Percentiles rank a stretch among this genome's conserved stretches.
These are phyloP conservation scores for Clarias macrocephalus DNA, from an alignment of 2,113 vertebrate genomes.

Conservation along the genomic window DNA sequence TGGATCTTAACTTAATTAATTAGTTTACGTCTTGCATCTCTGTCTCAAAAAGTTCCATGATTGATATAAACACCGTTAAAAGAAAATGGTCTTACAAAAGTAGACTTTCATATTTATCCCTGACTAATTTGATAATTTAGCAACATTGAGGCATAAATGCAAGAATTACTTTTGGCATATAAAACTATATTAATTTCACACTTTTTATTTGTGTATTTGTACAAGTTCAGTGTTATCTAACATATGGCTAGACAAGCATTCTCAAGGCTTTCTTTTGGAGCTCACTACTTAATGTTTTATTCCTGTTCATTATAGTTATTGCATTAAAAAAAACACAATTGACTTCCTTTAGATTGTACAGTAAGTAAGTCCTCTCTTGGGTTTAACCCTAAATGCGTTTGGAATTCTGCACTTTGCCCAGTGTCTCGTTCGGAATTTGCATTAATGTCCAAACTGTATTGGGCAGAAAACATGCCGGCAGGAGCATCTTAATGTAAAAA, in stretches of 20 bases:
- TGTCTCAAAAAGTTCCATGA: background rate
- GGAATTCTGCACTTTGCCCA: slow-evolving; percentile 20
- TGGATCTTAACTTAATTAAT: background rate
- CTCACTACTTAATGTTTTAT: slow-evolving; percentile 7
- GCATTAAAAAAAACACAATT: slow-evolving; percentile 33
- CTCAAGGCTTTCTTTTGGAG: background rate
- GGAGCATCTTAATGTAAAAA: slow-evolving; percentile 44
- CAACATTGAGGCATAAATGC: background rate
- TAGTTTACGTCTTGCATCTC: background rate
- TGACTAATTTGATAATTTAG: background rate
- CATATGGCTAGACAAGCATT: background rate
- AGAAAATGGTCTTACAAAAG: background rate
- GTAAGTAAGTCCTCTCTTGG: slow-evolving; percentile 30
- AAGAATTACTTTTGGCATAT: background rate
- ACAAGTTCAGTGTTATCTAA: background rate
- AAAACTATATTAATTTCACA: background rate
- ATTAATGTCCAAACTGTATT: slow-evolving; percentile 20
- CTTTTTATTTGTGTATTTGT: background rate
- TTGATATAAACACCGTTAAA: background rate
- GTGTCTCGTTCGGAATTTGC: slow-evolving; percentile 32
- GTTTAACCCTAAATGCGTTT: slow-evolving; percentile 12
- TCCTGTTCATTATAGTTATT: slow-evolving; percentile 23
- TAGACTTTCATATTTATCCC: background rate
- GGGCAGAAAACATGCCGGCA: slow-evolving; percentile 29
- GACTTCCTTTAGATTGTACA: slow-evolving; percentile 21